Evolutionary conservation across 2,888 invertebrate genomes (phyloP).

Genomic region (Eristalinus aeneus): DNA sequence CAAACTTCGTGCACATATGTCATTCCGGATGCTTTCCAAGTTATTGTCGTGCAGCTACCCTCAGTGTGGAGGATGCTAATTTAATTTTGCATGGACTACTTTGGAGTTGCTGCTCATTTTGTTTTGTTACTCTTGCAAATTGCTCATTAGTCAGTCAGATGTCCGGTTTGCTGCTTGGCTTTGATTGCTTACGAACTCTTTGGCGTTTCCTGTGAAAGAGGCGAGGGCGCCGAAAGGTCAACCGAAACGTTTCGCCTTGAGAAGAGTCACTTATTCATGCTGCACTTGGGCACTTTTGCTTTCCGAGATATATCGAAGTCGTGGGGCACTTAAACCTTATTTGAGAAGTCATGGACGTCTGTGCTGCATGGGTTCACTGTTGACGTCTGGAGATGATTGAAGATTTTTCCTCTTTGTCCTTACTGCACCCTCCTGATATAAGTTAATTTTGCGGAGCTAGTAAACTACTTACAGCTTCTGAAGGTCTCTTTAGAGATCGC

Average conservation of each 20-base stretch:
- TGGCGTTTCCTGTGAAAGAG: background rate
- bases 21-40: slow-evolving; percentile 16
- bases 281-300: background rate
- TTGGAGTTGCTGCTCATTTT: background rate
- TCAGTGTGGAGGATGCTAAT: background rate
- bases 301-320: background rate
- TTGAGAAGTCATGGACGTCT: background rate
- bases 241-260: background rate
- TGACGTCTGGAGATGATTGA: too few species aligned
- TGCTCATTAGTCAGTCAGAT: background rate
- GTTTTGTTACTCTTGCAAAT: background rate
- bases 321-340: background rate
- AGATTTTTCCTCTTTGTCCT: too few species aligned
- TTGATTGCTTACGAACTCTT: background rate
- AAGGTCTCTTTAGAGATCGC: too few species aligned
- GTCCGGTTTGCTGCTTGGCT: background rate
- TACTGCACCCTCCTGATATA: too few species aligned
- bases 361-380: too few species aligned
- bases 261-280: background rate
- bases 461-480: too few species aligned
- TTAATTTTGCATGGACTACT: slow-evolving; percentile 38
- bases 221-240: background rate
- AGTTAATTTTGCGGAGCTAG: too few species aligned
- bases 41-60: background rate
- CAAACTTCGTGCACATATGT: slow-evolving; percentile 30